These are phyloP conservation scores for Labeo calbasu DNA, from an alignment of 2,797 vertebrate species.

Conservation along the genomic window DNA sequence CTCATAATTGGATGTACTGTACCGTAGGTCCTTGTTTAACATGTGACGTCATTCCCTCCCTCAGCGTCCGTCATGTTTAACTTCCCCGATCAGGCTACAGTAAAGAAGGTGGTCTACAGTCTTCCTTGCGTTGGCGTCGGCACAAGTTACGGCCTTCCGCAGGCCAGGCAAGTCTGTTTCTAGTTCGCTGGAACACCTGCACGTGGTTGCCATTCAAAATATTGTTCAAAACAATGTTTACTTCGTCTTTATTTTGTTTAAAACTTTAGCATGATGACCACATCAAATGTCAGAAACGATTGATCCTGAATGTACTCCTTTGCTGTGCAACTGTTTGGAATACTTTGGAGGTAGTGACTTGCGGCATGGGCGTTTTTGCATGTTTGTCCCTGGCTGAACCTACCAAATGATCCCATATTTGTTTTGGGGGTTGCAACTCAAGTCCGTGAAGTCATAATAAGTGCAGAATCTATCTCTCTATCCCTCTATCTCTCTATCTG, in stretches of 20 bases:
- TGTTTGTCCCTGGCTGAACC: slow-evolving; percentile 29
- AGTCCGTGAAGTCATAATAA: not conserved
- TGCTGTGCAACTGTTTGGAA: slow-evolving; percentile 22
- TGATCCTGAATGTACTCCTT: slow-evolving; percentile 10
- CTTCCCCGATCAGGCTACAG: slow-evolving; percentile 96
- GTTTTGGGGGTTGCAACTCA: not conserved
- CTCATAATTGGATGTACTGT: not conserved
- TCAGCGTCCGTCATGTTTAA: slow-evolving; percentile 98
- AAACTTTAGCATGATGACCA: slow-evolving; percentile 25
- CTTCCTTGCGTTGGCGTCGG: slow-evolving; percentile 96
- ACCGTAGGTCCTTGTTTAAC: not conserved
- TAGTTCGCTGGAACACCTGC: slow-evolving; percentile 17
- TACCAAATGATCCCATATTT: not conserved
- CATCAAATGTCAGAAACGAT: slow-evolving; percentile 38
- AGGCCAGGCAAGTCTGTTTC: slow-evolving; percentile 86
- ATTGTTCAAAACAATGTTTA: slow-evolving; percentile 39
- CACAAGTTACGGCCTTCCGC: slow-evolving; percentile 97
- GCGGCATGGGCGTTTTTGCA: not conserved
- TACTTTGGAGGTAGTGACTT: slow-evolving; percentile 37
- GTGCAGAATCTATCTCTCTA: not conserved
- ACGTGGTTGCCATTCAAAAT: slow-evolving; percentile 36
- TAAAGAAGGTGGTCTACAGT: slow-evolving; percentile 95
- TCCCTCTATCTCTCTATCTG: not conserved
- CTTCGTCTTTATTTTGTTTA: slow-evolving; percentile 20
- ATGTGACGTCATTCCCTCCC: slow-evolving; percentile 56